phyloP scores from a whole-genome alignment of 2,797 vertebrate genomes.

The Tapera naevia region DNA sequence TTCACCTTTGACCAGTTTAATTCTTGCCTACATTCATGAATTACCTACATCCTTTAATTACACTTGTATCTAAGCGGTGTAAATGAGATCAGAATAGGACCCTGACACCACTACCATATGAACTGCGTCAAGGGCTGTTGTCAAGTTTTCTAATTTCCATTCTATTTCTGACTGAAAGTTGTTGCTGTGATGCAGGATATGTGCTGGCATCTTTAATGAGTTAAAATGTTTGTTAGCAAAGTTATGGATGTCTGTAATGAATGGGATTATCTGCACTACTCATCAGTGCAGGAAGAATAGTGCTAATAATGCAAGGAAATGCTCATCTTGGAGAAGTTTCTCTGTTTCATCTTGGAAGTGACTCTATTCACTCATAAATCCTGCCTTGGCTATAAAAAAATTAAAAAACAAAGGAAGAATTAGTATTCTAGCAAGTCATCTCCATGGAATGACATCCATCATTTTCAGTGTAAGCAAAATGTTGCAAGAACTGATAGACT shows the following conservation, averaged over 20 bases:
- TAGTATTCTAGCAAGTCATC: constrained; percentile 30
- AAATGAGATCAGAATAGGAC: not conserved
- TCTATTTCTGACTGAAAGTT: not conserved
- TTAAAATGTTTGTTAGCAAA: not conserved
- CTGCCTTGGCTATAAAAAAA: not conserved
- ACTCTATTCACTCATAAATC: constrained; percentile 57
- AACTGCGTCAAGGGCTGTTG: not conserved
- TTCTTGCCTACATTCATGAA: not conserved
- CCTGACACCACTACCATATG: not conserved
- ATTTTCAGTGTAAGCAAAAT: not conserved
- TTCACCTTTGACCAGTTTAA: not conserved
- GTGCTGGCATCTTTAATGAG: not conserved
- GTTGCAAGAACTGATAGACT: not conserved
- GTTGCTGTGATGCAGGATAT: not conserved
- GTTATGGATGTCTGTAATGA: not conserved
- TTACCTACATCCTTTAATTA: not conserved
- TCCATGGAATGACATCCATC: not conserved
- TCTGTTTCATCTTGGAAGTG: constrained; percentile 56
- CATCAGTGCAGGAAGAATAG: constrained; percentile 49
- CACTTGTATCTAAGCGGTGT: accelerated
- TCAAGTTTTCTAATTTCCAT: not conserved
- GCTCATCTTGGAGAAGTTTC: constrained; percentile 57
- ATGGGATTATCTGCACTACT: constrained; percentile 35
- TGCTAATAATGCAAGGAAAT: constrained; percentile 54
- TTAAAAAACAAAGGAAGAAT: not conserved